Percentiles rank a stretch among this genome's conserved stretches.
These are phyloP conservation scores for Diploscapter pachys DNA, from an alignment of 1,140 invertebrate genomes.

Conservation along the genomic window DNA sequence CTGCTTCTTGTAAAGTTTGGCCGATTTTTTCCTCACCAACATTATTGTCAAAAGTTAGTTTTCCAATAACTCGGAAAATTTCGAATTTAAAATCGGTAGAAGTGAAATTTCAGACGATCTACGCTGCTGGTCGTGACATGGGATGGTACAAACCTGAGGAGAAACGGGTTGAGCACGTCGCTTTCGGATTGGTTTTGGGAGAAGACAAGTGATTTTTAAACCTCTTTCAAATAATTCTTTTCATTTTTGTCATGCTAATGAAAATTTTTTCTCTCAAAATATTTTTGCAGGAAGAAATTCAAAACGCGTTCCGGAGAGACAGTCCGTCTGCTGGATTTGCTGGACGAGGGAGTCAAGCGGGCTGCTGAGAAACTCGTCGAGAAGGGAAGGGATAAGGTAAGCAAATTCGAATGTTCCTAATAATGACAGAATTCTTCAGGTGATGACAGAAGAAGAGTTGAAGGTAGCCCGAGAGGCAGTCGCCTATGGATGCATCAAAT, in stretches of 20 bases:
- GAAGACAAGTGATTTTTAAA: constrained; percentile 74
- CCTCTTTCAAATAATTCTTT: too few species aligned
- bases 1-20: background rate
- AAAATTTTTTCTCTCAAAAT: background rate
- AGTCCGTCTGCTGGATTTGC: constrained; percentile 79
- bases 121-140: constrained; percentile 60
- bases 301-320: constrained; percentile 97
- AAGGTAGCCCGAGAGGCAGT: constrained; percentile 79
- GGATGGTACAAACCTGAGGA: constrained; percentile 47
- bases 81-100: constrained; percentile 59
- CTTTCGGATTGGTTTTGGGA: constrained; percentile 93
- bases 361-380: constrained; percentile 80
- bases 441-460: constrained; percentile 78
- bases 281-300: constrained; percentile 77
- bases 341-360: constrained; percentile 86
- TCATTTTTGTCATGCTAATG: background rate
- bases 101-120: constrained; percentile 76
- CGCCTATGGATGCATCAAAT: constrained; percentile 97
- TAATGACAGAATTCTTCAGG: constrained; percentile 59
- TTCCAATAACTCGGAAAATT: background rate
- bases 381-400: constrained; percentile 79
- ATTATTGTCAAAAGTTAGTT: too few species aligned
- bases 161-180: constrained; percentile 77
- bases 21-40: too few species aligned
- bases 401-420: background rate